Conservation (phyloP, 2,797 vertebrate genomes). For the Brachymystax lenok region DNA sequence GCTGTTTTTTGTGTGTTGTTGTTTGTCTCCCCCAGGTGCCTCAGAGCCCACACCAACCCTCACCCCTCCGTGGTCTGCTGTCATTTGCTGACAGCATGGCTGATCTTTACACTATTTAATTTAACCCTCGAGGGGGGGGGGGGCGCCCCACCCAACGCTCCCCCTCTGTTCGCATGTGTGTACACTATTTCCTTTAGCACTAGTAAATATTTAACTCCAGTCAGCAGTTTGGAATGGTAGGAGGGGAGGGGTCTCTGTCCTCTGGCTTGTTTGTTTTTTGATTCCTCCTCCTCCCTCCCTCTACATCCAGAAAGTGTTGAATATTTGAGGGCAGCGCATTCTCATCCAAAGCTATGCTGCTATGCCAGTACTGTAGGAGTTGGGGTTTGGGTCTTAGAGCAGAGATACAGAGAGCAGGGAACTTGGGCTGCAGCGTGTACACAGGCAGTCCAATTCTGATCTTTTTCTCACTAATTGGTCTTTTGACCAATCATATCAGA, state of each 20-base stretch:
- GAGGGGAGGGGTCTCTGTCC: slow-evolving; percentile 17
- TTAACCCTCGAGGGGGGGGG: slow-evolving; percentile 65
- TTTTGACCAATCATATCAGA: too few species aligned
- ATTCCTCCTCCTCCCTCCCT: slow-evolving; percentile 34
- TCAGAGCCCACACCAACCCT: slow-evolving; percentile 16
- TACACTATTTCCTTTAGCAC: slow-evolving; percentile 74
- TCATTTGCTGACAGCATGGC: slow-evolving; percentile 65
- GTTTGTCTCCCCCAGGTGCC: slow-evolving; percentile 47
- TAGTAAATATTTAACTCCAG: slow-evolving; percentile 73
- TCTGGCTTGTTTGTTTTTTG: slow-evolving; percentile 55
- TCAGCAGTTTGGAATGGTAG: slow-evolving; percentile 57
- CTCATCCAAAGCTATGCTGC: slow-evolving; percentile 15
- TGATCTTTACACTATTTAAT: slow-evolving; percentile 71
- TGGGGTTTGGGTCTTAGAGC: slow-evolving; percentile 6
- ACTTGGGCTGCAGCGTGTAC: not conserved
- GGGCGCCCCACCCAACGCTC: slow-evolving; percentile 40
- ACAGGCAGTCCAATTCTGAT: too few species aligned
- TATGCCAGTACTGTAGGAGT: not conserved
- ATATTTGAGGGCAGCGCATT: slow-evolving; percentile 57
- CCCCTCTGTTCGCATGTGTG: slow-evolving; percentile 48
- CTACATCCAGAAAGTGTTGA: slow-evolving; percentile 54
- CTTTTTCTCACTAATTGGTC: too few species aligned
- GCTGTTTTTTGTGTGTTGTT: slow-evolving; percentile 32
- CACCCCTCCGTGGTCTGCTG: slow-evolving; percentile 43
- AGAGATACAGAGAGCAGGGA: slow-evolving; percentile 22